Evolutionary conservation across 35 echinoderm and acorn worm species (phyloP), one percentile per base, ranked within the genome.

Genomic region (Heliocidaris tuberculata): DNA sequence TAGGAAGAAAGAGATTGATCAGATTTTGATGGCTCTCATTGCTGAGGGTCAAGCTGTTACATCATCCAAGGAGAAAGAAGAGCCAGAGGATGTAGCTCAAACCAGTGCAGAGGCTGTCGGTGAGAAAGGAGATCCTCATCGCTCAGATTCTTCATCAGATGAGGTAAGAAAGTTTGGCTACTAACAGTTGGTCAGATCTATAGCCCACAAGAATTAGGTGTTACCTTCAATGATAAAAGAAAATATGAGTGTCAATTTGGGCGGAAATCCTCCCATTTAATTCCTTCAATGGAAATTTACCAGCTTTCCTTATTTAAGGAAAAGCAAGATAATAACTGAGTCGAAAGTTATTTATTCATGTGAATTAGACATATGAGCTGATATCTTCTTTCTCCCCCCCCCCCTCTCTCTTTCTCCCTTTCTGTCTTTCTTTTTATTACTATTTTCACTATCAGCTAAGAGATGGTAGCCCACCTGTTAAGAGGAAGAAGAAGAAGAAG

Each of bases 381-480:
- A 11, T 56, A 11, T 12, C 7, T 56, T 10, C 10, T 56, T 56
- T 56, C 52, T 56, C 15, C 8, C 10, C 52, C 35, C 35, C 35
- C 35, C 50, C 6, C 50, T 24, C 21, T 24, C 60, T 70, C 17
- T 42, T 2, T 70, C 2, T 21, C 60, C 65, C 65, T 27, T 7
- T 78, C 65, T 78, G 2, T 78, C 35, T 42, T 42, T 42, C 3
- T 3, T 42, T 42, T 42, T 3, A 9, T 78, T 27, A n/a, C 27
- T 78, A 15, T 7, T 78, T 27, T 78, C 19, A 78, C 27, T 19
- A 78, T 5, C 21, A 78, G 65, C 65, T 78, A n/a, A 78, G 65
- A n/a, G 65, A 78, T 78, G 65, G 65, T 27, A 78, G 65, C 65
- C 65, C 65, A 78, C 65, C 65, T 78, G 65, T 78, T 78, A 78